A percentile compares a stretch with the other conserved stretches of the same genome.
Conservation (phyloP, 2,888 invertebrate genomes). For the Caradrina clavipalpis region DNA sequence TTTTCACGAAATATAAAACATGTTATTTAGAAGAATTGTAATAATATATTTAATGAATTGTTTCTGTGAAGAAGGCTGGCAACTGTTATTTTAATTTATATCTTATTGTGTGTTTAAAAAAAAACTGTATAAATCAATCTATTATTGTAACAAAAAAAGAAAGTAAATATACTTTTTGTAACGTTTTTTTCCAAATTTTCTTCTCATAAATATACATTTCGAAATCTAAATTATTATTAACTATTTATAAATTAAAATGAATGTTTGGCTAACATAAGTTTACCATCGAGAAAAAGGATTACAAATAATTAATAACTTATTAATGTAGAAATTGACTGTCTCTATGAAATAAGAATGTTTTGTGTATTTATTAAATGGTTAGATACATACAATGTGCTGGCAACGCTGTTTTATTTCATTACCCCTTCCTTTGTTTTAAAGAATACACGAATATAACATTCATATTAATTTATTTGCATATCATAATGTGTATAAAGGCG, state of each 20-base stretch:
- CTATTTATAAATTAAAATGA: conserved; percentile 41
- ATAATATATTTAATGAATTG: conserved; percentile 35
- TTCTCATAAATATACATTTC: conserved; percentile 40
- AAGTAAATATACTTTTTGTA: background rate
- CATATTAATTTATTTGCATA: no score
- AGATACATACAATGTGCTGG: conserved; percentile 74
- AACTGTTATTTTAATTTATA: conserved; percentile 36
- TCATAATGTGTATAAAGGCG: no score
- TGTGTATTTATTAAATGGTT: conserved; percentile 84
- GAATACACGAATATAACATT: no score
- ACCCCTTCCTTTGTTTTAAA: background rate
- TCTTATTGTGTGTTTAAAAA: conserved; percentile 30
- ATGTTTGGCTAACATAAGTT: conserved; percentile 79
- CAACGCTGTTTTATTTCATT: conserved; percentile 67
- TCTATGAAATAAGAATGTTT: conserved; percentile 76
- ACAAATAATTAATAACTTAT: conserved; percentile 63
- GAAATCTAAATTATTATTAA: conserved; percentile 16
- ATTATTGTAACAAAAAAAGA: conserved; percentile 21
- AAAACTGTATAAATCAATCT: conserved; percentile 37
- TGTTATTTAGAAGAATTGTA: conserved; percentile 31
- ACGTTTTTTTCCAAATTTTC: conserved; percentile 39
- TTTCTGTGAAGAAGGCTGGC: conserved; percentile 74
- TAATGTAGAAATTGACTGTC: conserved; percentile 81
- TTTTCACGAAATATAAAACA: conserved; percentile 54
- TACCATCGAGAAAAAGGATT: conserved; percentile 81